phyloP scores from a whole-genome alignment of 2,113 vertebrate genomes.

The Nymphicus hollandicus region DNA sequence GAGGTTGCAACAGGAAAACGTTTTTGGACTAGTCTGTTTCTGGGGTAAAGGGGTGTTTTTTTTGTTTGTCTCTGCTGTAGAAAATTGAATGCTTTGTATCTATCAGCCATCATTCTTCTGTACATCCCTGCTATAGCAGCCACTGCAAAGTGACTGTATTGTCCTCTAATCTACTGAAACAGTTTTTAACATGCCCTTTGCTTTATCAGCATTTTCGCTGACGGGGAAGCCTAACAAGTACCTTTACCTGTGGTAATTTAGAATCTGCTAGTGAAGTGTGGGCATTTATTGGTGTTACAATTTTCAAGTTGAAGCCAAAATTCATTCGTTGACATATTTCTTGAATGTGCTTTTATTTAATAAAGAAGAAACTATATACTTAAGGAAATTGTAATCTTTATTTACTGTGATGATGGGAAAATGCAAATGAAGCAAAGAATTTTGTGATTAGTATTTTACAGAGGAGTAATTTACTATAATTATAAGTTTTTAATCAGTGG shows the following conservation, averaged over 20 bases:
- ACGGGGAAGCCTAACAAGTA: neutral
- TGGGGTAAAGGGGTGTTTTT: accelerated
- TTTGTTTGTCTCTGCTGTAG: neutral
- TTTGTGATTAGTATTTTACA: slow-evolving; percentile 48
- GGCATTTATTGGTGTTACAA: neutral
- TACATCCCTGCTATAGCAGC: neutral
- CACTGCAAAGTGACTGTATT: neutral
- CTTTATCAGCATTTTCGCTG: neutral
- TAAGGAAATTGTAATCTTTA: slow-evolving; percentile 11
- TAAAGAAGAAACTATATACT: neutral
- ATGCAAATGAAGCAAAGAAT: slow-evolving; percentile 26
- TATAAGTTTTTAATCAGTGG: slow-evolving; percentile 37
- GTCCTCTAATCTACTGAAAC: neutral
- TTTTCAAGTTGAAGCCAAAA: neutral
- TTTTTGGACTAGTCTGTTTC: neutral
- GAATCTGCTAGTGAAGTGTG: neutral
- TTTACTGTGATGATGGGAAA: slow-evolving; percentile 5
- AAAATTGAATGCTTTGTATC: neutral
- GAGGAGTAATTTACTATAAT: slow-evolving; percentile 6
- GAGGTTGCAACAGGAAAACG: neutral
- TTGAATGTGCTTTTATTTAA: slow-evolving; percentile 4
- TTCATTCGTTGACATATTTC: neutral
- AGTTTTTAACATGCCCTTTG: neutral
- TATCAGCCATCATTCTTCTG: neutral
- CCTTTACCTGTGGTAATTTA: neutral